phyloP scores from a whole-genome alignment of 2,888 invertebrate genomes.

The Lacanobia oleracea region DNA sequence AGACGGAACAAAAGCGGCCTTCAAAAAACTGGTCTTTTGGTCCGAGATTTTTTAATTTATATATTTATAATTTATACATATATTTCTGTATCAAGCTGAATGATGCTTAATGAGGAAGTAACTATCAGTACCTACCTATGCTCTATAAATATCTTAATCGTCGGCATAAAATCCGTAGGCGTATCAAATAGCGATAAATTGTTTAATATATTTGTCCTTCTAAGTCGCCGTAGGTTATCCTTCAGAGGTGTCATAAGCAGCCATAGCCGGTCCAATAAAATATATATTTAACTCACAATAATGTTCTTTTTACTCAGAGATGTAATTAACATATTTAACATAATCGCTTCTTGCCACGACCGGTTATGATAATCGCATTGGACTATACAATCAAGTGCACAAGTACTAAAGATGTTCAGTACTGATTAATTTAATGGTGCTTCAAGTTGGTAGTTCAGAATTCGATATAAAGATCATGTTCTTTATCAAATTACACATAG shows the following conservation, averaged over 20 bases:
- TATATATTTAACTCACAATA: conserved; percentile 79
- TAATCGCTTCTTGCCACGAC: conserved; percentile 78
- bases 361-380: conserved; percentile 81
- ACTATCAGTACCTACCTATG: not conserved
- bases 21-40: conserved; percentile 1
- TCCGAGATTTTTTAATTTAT: not conserved
- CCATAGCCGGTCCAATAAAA: conserved; percentile 73
- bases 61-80: not conserved
- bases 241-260: conserved; percentile 59
- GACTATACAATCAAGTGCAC: conserved; percentile 70
- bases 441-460: conserved; percentile 10
- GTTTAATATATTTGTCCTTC: conserved; percentile 53
- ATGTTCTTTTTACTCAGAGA: conserved; percentile 74
- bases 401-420: conserved; percentile 50
- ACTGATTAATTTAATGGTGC: conserved; percentile 18
- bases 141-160: conserved; percentile 31
- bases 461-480: not conserved
- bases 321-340: conserved; percentile 83
- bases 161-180: not conserved
- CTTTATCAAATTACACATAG: conserved; percentile 3
- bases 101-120: not conserved
- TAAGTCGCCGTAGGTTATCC: conserved; percentile 46
- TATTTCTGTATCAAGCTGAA: not conserved
- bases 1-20: conserved; percentile 4
- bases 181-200: conserved; percentile 14